phyloP scores from a whole-genome alignment of 53 echinoderm and acorn worm genomes.

The Mesocentrotus franciscanus region DNA sequence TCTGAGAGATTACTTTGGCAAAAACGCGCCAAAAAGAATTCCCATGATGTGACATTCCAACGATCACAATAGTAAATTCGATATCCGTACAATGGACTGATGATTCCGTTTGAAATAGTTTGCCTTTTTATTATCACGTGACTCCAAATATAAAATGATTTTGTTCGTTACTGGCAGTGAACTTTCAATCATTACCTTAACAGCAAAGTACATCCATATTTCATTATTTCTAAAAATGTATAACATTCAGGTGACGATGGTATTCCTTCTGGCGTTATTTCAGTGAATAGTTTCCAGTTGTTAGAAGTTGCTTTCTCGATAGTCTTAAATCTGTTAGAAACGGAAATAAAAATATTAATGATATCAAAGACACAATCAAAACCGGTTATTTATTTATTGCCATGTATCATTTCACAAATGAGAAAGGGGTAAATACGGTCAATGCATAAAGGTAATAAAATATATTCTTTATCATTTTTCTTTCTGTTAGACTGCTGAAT shows the following conservation, averaged over 20 bases:
- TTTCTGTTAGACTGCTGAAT: too few relatives aligned
- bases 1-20: background rate
- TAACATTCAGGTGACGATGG: background rate
- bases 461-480: too few relatives aligned
- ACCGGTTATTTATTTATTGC: too few relatives aligned
- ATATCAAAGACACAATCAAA: too few relatives aligned
- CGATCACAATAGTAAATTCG: background rate
- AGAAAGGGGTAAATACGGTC: too few relatives aligned
- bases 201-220: background rate
- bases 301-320: background rate
- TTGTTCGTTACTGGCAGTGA: background rate
- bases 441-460: too few relatives aligned
- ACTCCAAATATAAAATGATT: background rate
- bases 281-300: background rate
- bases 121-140: background rate
- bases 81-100: constrained; percentile 12
- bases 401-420: too few relatives aligned
- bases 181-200: background rate
- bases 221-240: background rate
- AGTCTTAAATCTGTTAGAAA: constrained; percentile 44
- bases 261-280: background rate
- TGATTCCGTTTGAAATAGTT: background rate
- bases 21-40: background rate
- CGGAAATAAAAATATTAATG: background rate
- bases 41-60: background rate